phyloP scores from a whole-genome alignment of 2,113 vertebrate genomes.

The Larimichthys polyactis region DNA sequence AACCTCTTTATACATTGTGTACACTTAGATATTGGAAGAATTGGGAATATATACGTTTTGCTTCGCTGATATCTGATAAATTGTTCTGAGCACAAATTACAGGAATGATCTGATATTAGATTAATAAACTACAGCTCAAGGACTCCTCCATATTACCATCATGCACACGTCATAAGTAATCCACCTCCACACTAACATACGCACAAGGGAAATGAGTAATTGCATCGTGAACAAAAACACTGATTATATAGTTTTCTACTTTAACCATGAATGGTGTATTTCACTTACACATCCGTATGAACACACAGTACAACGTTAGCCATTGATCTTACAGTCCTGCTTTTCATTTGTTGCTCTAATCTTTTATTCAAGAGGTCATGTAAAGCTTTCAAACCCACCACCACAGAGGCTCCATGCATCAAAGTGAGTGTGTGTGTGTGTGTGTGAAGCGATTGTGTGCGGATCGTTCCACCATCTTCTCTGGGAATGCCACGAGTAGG shows the following conservation, averaged over 20 bases:
- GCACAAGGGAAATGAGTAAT: constrained; percentile 10
- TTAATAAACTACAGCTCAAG: not conserved
- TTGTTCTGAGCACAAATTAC: not conserved
- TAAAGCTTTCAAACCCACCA: constrained; percentile 32
- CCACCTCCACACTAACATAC: constrained; percentile 4
- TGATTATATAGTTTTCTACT: not conserved
- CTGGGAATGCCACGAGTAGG: constrained; percentile 79
- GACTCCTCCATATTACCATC: not conserved
- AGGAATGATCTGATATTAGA: not conserved
- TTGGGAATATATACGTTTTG: not conserved
- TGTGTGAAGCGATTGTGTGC: not conserved
- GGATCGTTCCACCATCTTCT: constrained; percentile 47
- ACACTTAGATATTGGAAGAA: not conserved
- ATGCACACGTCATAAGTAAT: not conserved
- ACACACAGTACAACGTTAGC: constrained; percentile 18
- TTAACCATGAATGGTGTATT: constrained; percentile 26
- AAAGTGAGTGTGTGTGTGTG: constrained; percentile 40
- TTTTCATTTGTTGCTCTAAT: constrained; percentile 54
- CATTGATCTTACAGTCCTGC: constrained; percentile 26
- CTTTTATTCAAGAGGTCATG: constrained; percentile 56
- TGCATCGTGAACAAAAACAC: constrained; percentile 22
- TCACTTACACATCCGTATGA: constrained; percentile 11
- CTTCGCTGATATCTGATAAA: constrained; percentile 4
- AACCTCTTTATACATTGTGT: not conserved
- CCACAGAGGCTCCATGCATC: constrained; percentile 22